phyloP scores from a whole-genome alignment of 2,888 invertebrate genomes.

The Notodonta dromedarius region DNA sequence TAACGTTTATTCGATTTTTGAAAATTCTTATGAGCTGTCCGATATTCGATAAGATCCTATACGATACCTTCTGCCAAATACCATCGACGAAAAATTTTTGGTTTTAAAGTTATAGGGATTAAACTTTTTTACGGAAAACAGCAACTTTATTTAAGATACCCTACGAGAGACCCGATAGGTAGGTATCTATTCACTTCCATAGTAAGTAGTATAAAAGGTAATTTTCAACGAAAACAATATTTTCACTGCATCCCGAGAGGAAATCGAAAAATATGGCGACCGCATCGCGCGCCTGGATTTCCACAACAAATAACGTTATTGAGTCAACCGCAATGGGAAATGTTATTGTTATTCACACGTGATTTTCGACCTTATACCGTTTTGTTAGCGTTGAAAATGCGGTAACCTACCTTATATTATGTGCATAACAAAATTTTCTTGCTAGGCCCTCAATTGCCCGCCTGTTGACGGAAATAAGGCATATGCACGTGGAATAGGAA shows the following conservation, averaged over 20 bases:
- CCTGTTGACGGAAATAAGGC: slow-evolving; percentile 55
- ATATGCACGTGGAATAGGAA: slow-evolving; percentile 45
- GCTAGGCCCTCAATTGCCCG: slow-evolving; percentile 37
- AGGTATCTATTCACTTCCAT: background rate
- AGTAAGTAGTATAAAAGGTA: slow-evolving; percentile 16
- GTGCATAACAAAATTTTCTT: slow-evolving; percentile 37
- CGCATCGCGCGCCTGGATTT: slow-evolving; percentile 43
- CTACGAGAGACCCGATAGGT: too few relatives aligned
- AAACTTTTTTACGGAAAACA: too few relatives aligned
- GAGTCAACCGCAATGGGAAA: slow-evolving; percentile 33
- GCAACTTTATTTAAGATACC: too few relatives aligned
- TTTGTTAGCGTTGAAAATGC: slow-evolving; percentile 23
- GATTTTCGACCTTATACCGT: slow-evolving; percentile 25
- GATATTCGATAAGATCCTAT: too few relatives aligned
- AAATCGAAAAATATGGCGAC: slow-evolving; percentile 52
- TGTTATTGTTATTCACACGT: slow-evolving; percentile 12
- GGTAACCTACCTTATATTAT: slow-evolving; percentile 1
- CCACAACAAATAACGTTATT: slow-evolving; percentile 50
- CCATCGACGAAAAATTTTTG: too few relatives aligned
- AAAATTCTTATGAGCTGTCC: too few relatives aligned
- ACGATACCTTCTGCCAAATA: too few relatives aligned
- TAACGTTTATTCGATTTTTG: too few relatives aligned
- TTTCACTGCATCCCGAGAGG: slow-evolving; percentile 35
- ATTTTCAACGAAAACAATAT: slow-evolving; percentile 38
- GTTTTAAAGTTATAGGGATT: too few relatives aligned